Conservation (phyloP, 1,140 invertebrate species). For the Aphelenchoides besseyi region DNA sequence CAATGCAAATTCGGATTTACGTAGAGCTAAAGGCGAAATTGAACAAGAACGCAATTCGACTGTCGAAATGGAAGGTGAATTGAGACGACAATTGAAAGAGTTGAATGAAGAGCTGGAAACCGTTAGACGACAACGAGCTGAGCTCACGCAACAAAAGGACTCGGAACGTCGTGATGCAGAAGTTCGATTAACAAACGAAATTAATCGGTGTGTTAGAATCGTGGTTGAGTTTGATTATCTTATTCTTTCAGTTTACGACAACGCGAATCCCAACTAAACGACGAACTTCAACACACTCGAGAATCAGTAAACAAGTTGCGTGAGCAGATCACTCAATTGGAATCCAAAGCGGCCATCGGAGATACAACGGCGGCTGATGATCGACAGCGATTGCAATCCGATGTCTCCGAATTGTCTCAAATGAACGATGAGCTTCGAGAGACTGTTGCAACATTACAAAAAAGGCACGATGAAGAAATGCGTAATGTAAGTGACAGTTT, state of each 20-base stretch:
- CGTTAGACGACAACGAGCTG: background rate
- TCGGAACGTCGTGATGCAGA: background rate
- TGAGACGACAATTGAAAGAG: slow-evolving; percentile 3
- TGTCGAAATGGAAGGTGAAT: background rate
- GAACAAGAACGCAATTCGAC: background rate
- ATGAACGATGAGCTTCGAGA: slow-evolving; percentile 5
- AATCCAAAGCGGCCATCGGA: background rate
- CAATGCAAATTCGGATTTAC: background rate
- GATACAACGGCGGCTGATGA: background rate
- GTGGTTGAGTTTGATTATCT: background rate
- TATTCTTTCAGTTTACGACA: background rate
- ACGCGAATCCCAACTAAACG: background rate
- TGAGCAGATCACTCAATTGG: background rate
- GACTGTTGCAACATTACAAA: background rate
- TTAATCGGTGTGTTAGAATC: slow-evolving; percentile 3
- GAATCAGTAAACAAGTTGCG: no score
- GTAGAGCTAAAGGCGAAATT: background rate
- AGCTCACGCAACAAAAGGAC: background rate
- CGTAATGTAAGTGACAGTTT: slow-evolving; percentile 20
- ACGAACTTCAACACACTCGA: background rate
- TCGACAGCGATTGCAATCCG: background rate
- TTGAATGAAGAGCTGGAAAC: background rate
- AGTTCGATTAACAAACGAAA: slow-evolving; percentile 14
- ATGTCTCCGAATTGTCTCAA: slow-evolving; percentile 6
- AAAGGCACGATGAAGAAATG: slow-evolving; percentile 5